Conservation (phyloP, 2,113 vertebrate species). For the Protobothrops flavoviridis region DNA sequence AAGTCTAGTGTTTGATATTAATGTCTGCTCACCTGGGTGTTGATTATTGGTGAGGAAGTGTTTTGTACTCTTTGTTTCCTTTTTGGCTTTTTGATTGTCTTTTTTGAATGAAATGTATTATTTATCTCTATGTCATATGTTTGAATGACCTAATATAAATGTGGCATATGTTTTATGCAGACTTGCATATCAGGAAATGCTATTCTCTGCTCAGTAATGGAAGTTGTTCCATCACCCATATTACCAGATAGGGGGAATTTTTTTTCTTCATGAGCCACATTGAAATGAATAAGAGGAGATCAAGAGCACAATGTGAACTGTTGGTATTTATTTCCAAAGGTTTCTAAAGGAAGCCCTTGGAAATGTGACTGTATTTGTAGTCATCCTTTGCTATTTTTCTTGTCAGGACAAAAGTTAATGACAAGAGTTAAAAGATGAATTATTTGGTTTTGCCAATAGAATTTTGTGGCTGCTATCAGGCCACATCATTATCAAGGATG, state of each 20-base stretch:
- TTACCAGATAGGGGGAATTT: background rate
- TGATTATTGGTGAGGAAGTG: no score
- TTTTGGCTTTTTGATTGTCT: no score
- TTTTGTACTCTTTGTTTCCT: no score
- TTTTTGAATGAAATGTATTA: no score
- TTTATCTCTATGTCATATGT: no score
- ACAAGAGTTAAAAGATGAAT: background rate
- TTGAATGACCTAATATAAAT: background rate
- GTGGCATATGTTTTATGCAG: background rate
- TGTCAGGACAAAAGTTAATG: background rate
- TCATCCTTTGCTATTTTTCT: background rate
- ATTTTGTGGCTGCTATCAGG: background rate
- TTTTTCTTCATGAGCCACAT: background rate
- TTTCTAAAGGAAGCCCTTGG: background rate
- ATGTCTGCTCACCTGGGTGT: no score
- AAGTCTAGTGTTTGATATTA: background rate
- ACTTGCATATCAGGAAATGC: background rate
- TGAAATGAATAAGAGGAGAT: background rate
- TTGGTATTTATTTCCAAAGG: background rate
- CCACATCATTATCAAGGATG: background rate
- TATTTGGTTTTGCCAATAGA: background rate
- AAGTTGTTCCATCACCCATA: background rate
- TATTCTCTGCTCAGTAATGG: background rate
- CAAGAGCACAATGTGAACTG: background rate
- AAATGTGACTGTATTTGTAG: background rate